A percentile compares a stretch with the other conserved stretches of the same genome.
Conservation (phyloP, 2,113 vertebrate species). For the Cricetomys ansorgei region DNA sequence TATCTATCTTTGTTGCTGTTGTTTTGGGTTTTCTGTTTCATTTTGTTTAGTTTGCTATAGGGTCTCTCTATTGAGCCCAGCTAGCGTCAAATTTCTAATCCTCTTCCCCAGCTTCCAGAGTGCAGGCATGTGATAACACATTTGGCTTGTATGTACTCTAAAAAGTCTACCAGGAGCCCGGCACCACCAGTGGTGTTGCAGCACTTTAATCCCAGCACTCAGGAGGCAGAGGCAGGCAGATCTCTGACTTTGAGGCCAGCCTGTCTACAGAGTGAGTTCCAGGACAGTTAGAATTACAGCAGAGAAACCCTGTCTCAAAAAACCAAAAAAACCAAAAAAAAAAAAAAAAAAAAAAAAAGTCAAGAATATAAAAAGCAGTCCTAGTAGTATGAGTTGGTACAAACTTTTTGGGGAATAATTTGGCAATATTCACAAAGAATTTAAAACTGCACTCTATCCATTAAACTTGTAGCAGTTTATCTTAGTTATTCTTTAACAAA, state of each 20-base stretch:
- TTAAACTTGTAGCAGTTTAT: background rate
- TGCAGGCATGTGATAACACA: background rate
- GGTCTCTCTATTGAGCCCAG: background rate
- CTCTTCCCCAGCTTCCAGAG: background rate
- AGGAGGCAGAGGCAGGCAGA: no score
- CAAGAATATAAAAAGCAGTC: background rate
- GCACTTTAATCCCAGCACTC: no score
- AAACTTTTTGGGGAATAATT: conserved; percentile 25
- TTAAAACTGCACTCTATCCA: background rate
- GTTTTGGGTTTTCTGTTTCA: background rate
- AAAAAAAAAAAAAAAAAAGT: no score
- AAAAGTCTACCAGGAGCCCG: background rate
- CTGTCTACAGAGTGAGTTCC: no score
- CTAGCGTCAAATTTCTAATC: background rate
- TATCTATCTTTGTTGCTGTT: background rate
- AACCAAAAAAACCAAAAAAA: no score
- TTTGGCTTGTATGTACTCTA: background rate
- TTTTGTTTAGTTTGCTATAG: background rate
- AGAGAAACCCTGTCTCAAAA: no score
- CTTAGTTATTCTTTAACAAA: conserved; percentile 34
- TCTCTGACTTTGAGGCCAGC: no score
- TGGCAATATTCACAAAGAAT: conserved; percentile 1
- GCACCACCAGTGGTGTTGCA: no score
- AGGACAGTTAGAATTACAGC: no score
- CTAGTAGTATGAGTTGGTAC: background rate